phyloP scores from a whole-genome alignment of 1,140 invertebrate species.

The Drosophila melanica region DNA sequence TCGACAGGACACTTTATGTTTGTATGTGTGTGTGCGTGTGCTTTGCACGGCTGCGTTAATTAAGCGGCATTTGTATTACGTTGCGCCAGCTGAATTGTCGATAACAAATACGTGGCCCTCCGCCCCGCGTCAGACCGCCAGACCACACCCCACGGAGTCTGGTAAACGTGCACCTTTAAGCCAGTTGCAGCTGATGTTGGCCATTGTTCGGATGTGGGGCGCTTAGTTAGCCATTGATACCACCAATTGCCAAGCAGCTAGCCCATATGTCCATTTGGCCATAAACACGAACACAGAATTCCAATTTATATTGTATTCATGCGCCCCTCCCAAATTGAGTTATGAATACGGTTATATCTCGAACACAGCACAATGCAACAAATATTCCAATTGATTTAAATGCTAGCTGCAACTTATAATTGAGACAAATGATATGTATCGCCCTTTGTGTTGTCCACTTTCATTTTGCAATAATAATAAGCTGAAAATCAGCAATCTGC shows the following conservation, averaged over 20 bases:
- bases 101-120: constrained; percentile 5
- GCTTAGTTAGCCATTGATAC: constrained; percentile 3
- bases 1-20: background rate
- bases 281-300: background rate
- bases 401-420: too few relatives aligned
- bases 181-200: constrained; percentile 6
- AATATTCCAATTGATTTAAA: too few relatives aligned
- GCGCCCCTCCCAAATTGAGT: too few relatives aligned
- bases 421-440: too few relatives aligned
- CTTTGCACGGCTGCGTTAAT: constrained; percentile 43
- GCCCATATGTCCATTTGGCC: background rate
- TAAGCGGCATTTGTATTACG: constrained; percentile 44
- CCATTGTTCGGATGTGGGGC: background rate
- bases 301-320: too few relatives aligned
- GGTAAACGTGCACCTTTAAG: background rate
- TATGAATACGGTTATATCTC: too few relatives aligned
- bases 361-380: too few relatives aligned
- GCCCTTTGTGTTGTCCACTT: too few relatives aligned
- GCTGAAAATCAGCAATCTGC: too few relatives aligned
- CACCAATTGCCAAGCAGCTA: constrained; percentile 1
- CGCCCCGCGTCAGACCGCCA: background rate
- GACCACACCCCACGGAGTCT: too few relatives aligned
- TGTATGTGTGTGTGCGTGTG: constrained; percentile 7
- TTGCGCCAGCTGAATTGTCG: constrained; percentile 32
- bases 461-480: too few relatives aligned